Evolutionary conservation across 2,797 vertebrate species (phyloP).

Genomic region (Picus viridis): DNA sequence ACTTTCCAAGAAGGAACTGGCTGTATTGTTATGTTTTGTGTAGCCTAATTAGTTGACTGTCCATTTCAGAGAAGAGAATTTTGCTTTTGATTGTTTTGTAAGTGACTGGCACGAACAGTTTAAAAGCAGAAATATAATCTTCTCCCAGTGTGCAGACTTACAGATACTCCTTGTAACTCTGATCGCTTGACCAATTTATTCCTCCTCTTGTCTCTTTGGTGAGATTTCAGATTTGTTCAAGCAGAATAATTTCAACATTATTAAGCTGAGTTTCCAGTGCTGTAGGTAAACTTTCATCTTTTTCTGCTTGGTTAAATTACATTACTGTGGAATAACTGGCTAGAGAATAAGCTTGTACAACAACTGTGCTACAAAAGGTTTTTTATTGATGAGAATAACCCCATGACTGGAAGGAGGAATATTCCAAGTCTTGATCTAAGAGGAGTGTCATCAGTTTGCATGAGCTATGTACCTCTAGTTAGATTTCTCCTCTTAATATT

Average conservation of each 20-base stretch:
- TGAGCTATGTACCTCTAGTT: not conserved
- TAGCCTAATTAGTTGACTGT: not conserved
- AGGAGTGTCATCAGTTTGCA: not conserved
- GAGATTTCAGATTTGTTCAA: constrained; percentile 1
- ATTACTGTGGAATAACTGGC: not conserved
- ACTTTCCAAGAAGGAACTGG: not conserved
- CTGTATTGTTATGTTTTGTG: not conserved
- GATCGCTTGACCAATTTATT: constrained; percentile 1
- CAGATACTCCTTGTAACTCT: not conserved
- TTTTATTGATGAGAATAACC: not conserved
- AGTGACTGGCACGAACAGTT: not conserved
- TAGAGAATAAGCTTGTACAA: constrained; percentile 11
- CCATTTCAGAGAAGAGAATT: constrained; percentile 1
- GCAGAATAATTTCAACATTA: constrained; percentile 33
- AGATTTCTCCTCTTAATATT: not conserved
- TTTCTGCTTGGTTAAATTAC: constrained; percentile 51
- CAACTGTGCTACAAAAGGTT: not conserved
- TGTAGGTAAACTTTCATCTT: constrained; percentile 17
- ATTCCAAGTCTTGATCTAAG: not conserved
- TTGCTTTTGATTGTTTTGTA: not conserved
- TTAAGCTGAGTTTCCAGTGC: not conserved
- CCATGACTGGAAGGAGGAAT: not conserved
- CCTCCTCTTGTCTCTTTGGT: not conserved
- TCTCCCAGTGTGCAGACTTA: not conserved
- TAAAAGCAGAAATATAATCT: not conserved